Evolutionary conservation across 1,140 invertebrate species (phyloP).

Genomic region (Pseudomyrmex pallidus): DNA sequence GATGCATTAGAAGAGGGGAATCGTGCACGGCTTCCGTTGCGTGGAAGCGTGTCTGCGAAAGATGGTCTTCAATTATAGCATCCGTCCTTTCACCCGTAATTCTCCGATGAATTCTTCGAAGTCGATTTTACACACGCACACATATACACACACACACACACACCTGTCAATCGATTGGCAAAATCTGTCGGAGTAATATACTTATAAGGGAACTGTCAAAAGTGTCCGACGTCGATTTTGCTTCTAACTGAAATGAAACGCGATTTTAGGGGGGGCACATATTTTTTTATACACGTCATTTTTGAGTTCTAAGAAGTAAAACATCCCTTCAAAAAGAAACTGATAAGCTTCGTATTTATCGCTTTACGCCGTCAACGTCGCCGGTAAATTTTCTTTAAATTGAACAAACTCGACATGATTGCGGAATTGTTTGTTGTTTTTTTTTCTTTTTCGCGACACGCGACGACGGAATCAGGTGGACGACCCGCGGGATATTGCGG

Average conservation of each 20-base stretch:
- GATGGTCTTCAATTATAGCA: constrained; percentile 8
- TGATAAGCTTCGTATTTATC: no score
- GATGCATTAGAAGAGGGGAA: constrained; percentile 4
- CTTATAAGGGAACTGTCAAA: no score
- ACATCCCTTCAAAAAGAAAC: no score
- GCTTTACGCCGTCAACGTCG: no score
- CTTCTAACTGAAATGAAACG: no score
- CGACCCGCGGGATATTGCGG: background rate
- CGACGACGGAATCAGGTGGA: background rate
- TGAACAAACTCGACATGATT: no score
- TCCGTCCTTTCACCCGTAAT: constrained; percentile 18
- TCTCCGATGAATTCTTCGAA: background rate
- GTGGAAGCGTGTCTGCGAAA: background rate
- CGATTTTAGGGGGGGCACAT: no score
- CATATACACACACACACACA: background rate
- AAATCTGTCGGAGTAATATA: no score
- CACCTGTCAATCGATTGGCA: background rate
- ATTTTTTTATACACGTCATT: no score
- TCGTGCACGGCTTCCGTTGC: constrained; percentile 8
- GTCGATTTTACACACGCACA: background rate
- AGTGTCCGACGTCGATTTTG: no score
- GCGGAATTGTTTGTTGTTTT: background rate
- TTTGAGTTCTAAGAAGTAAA: no score
- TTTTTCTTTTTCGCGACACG: background rate
- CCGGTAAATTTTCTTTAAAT: no score